These are phyloP conservation scores for Ormyrus thymus DNA, from an alignment of 2,888 invertebrate genomes.

Conservation along the genomic window DNA sequence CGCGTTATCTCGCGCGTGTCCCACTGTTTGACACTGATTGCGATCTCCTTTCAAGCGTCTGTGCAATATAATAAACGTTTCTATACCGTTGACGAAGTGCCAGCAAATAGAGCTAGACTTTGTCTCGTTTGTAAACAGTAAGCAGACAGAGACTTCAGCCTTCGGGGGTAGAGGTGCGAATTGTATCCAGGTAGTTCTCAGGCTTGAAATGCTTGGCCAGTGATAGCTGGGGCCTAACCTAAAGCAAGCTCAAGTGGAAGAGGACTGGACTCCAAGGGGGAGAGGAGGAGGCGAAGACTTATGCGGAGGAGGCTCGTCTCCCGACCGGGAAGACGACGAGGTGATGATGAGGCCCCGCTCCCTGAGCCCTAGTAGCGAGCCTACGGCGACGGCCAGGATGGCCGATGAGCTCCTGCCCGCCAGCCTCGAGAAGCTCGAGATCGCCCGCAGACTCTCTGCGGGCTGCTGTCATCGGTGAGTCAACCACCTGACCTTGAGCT, in stretches of 20 bases:
- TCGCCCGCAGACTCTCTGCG: slow-evolving; percentile 59
- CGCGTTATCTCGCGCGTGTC: slow-evolving; percentile 46
- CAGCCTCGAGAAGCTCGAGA: slow-evolving; percentile 70
- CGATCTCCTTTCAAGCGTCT: no score
- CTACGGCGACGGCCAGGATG: slow-evolving; percentile 50
- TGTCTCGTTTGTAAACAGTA: no score
- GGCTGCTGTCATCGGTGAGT: slow-evolving; percentile 42
- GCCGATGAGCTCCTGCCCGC: slow-evolving; percentile 70
- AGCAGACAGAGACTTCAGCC: no score
- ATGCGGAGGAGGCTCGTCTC: slow-evolving; percentile 40
- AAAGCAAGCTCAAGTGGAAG: background rate
- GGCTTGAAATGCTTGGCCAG: no score
- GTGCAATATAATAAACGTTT: no score
- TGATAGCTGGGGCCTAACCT: no score
- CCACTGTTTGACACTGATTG: no score
- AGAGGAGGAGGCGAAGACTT: slow-evolving; percentile 16
- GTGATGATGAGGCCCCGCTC: slow-evolving; percentile 30
- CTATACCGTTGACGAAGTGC: no score
- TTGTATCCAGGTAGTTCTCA: no score
- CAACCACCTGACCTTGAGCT: background rate
- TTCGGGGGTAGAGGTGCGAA: background rate
- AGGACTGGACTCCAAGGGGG: background rate
- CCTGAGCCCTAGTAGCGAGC: slow-evolving; percentile 30
- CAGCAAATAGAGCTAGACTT: no score
- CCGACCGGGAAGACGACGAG: slow-evolving; percentile 23